These are phyloP conservation scores for Cavia aperea DNA, from an alignment of 2,113 vertebrate species.

Conservation along the genomic window DNA sequence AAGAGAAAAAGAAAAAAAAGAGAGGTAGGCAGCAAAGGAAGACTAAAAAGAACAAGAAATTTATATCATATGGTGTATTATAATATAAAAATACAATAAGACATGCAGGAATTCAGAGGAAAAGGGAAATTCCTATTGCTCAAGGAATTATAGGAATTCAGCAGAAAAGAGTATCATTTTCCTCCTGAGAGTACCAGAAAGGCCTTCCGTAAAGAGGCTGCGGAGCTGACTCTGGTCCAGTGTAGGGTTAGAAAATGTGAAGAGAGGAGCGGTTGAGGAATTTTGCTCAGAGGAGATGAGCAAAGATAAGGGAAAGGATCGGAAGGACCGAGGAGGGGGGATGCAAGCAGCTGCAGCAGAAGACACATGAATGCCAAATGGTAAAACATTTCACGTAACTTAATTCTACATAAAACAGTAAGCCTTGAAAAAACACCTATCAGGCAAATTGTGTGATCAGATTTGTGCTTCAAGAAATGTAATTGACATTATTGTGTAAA, in stretches of 20 bases:
- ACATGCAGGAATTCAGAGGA: background rate
- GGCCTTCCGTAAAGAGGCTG: background rate
- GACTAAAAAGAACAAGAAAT: background rate
- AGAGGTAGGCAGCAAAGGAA: background rate
- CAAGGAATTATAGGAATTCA: background rate
- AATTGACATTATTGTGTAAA: background rate
- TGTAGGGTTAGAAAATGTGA: background rate
- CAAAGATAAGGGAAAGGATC: background rate
- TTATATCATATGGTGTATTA: background rate
- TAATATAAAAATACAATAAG: background rate
- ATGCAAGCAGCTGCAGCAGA: background rate
- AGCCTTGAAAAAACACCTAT: background rate
- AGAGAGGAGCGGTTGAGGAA: background rate
- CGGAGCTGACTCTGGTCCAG: background rate
- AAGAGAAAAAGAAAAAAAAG: background rate
- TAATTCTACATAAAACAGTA: background rate
- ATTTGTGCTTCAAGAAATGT: conserved; percentile 1
- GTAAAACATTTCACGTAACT: background rate
- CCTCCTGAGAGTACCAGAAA: background rate
- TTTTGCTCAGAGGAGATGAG: background rate
- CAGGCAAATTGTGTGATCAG: background rate
- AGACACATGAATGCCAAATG: too few species aligned
- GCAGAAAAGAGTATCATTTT: background rate
- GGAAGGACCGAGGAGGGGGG: background rate
- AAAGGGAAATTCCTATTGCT: background rate